Conservation (phyloP, 2,888 invertebrate genomes). For the Meandrusa payeni region DNA sequence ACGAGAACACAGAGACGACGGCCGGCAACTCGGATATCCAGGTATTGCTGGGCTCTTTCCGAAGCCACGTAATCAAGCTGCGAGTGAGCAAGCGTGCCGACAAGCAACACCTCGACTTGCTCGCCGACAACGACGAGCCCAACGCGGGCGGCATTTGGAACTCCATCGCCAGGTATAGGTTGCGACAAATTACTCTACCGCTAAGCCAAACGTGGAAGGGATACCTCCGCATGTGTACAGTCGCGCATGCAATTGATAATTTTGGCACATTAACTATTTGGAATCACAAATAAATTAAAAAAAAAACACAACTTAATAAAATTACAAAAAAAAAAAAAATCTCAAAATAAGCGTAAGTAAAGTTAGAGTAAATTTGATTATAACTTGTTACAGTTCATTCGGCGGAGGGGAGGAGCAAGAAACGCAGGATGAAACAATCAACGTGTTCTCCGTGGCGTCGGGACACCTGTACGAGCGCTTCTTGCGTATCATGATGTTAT, state of each 20-base stretch:
- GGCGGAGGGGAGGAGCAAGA: slow-evolving; percentile 81
- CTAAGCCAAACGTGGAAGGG: too few relatives aligned
- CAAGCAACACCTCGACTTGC: slow-evolving; percentile 91
- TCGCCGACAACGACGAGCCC: slow-evolving; percentile 88
- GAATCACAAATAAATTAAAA: too few relatives aligned
- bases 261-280: too few relatives aligned
- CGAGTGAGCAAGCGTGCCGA: slow-evolving; percentile 95
- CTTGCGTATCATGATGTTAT: slow-evolving; percentile 99
- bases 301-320: too few relatives aligned
- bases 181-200: too few relatives aligned
- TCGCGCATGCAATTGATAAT: too few relatives aligned
- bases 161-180: slow-evolving; percentile 96
- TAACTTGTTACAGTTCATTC: slow-evolving; percentile 70
- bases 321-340: too few relatives aligned
- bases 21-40: slow-evolving; percentile 86
- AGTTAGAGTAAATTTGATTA: too few relatives aligned
- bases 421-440: slow-evolving; percentile 88
- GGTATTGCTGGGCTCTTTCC: slow-evolving; percentile 90
- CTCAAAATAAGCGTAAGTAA: too few relatives aligned
- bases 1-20: slow-evolving; percentile 88
- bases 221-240: too few relatives aligned
- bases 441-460: slow-evolving; percentile 98
- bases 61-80: slow-evolving; percentile 94
- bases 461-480: slow-evolving; percentile 99
- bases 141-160: slow-evolving; percentile 92